phyloP scores from a whole-genome alignment of 2,888 invertebrate species.

The Cyrtodaria siliqua region DNA sequence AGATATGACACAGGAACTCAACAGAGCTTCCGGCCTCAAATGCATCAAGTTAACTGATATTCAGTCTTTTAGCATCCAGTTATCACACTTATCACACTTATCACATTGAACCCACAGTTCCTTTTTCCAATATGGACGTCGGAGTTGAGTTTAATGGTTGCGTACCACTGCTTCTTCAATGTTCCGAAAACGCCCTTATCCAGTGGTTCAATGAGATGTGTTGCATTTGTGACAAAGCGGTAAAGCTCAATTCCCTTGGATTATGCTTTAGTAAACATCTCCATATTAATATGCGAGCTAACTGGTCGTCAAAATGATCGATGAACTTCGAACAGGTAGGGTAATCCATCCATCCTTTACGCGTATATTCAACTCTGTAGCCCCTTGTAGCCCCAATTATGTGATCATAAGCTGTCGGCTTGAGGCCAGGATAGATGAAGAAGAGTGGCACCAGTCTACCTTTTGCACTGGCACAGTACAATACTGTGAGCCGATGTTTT shows the following conservation, averaged over 20 bases:
- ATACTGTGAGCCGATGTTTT: slow-evolving; percentile 1
- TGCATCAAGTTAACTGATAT: too few species aligned
- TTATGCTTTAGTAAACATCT: slow-evolving; percentile 6
- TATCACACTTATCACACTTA: too few species aligned
- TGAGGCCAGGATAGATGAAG: background rate
- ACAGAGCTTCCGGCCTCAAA: too few species aligned
- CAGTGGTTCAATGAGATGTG: background rate
- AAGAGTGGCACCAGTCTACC: background rate
- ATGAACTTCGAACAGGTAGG: background rate
- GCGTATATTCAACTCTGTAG: background rate
- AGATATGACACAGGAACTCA: too few species aligned
- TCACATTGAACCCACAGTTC: too few species aligned
- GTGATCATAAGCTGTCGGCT: background rate
- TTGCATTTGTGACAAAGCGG: slow-evolving; percentile 7
- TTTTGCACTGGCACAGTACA: background rate
- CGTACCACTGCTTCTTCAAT: too few species aligned
- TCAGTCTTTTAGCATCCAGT: too few species aligned
- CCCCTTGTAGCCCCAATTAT: background rate
- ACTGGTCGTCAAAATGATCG: slow-evolving; percentile 2
- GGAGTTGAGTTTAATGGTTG: too few species aligned
- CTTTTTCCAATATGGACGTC: too few species aligned
- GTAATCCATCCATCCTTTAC: slow-evolving; percentile 12
- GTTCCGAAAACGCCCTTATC: slow-evolving; percentile 14
- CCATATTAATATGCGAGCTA: slow-evolving; percentile 4
- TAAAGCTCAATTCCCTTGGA: background rate